These are phyloP conservation scores for Drosophila mettleri DNA, from an alignment of 2,888 invertebrate genomes.

Conservation along the genomic window DNA sequence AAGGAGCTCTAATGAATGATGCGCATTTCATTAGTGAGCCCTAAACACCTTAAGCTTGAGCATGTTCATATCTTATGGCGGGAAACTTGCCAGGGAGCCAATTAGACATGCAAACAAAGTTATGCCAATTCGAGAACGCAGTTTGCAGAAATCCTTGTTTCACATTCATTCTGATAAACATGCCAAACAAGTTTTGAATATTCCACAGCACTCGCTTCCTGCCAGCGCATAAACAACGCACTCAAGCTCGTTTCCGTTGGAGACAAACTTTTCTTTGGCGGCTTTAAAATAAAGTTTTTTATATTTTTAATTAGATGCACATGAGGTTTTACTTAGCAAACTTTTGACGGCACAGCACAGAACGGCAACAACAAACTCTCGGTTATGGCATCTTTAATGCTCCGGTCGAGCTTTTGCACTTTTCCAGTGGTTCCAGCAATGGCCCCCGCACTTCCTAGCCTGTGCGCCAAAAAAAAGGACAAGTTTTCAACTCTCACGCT, in stretches of 20 bases:
- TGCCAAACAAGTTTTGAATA: slow-evolving; percentile 70
- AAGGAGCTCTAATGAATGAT: slow-evolving; percentile 20
- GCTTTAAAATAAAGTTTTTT: slow-evolving; percentile 79
- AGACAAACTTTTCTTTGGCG: slow-evolving; percentile 78
- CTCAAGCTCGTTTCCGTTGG: slow-evolving; percentile 60
- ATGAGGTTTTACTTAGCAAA: slow-evolving; percentile 77
- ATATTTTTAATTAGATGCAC: slow-evolving; percentile 81
- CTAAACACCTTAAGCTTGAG: not conserved
- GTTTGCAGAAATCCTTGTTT: slow-evolving; percentile 61
- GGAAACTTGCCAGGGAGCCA: slow-evolving; percentile 44
- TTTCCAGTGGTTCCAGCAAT: slow-evolving; percentile 25
- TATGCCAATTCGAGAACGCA: slow-evolving; percentile 73
- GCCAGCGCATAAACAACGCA: slow-evolving; percentile 38
- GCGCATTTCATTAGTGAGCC: slow-evolving; percentile 6
- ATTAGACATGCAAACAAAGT: slow-evolving; percentile 70
- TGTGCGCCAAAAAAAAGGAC: slow-evolving; percentile 69
- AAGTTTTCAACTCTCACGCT: slow-evolving; percentile 48
- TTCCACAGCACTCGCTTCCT: slow-evolving; percentile 47
- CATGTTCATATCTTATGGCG: slow-evolving; percentile 21
- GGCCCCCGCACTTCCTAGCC: slow-evolving; percentile 54
- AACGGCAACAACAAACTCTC: slow-evolving; percentile 38
- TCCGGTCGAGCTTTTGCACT: slow-evolving; percentile 60
- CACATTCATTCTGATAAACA: slow-evolving; percentile 71
- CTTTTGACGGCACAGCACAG: slow-evolving; percentile 59
- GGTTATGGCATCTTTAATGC: slow-evolving; percentile 78